Conservation (phyloP, 1,140 invertebrate species). For the Hetaerina americana region DNA sequence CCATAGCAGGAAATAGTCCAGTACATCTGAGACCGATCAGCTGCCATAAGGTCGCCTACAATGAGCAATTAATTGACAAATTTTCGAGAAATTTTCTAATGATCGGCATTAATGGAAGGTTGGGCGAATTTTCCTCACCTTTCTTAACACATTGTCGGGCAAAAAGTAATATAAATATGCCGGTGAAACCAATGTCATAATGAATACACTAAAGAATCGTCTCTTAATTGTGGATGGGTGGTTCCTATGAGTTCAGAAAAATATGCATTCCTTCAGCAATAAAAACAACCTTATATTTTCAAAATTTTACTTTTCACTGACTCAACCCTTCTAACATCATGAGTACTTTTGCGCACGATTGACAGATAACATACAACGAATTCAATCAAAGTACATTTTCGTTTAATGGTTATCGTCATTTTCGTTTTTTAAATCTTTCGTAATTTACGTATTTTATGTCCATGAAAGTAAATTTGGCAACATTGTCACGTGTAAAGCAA, state of each 20-base stretch:
- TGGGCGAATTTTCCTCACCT: no score
- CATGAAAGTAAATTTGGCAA: constrained; percentile 10
- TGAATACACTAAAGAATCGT: constrained; percentile 71
- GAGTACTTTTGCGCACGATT: no score
- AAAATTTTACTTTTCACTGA: no score
- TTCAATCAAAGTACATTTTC: no score
- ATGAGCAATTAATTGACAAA: constrained; percentile 21
- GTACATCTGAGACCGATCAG: constrained; percentile 59
- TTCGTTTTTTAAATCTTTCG: no score
- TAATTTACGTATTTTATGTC: no score
- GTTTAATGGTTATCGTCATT: no score
- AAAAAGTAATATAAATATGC: constrained; percentile 57
- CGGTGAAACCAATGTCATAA: constrained; percentile 67
- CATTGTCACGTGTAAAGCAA: constrained; percentile 2
- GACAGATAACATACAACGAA: no score
- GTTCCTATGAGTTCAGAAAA: constrained; percentile 45
- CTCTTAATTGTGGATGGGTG: constrained; percentile 79
- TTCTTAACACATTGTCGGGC: constrained; percentile 40
- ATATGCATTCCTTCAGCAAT: background rate
- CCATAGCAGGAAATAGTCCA: constrained; percentile 57
- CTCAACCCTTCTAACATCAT: no score
- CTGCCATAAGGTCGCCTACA: constrained; percentile 48
- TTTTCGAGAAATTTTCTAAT: no score
- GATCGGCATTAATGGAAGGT: no score
- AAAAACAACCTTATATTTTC: no score